Conservation (phyloP, 2,888 invertebrate genomes). For the Dorcus hopei region DNA sequence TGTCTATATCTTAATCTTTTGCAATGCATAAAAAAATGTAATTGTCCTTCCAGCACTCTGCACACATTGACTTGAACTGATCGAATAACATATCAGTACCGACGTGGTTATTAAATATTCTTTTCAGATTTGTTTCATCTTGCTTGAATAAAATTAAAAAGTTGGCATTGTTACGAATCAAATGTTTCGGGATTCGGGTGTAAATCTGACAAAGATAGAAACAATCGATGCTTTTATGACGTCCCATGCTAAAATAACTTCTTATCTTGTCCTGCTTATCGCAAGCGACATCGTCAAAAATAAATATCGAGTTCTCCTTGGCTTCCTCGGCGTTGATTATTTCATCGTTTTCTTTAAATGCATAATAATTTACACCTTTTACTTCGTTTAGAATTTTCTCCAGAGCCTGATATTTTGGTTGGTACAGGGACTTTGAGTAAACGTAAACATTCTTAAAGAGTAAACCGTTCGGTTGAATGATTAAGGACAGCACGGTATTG, state of each 20-base stretch:
- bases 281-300: conserved; percentile 1
- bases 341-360: no score
- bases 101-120: no score
- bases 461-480: conserved; percentile 37
- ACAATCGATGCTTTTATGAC: conserved; percentile 26
- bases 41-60: no score
- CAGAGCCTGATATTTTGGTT: conserved; percentile 33
- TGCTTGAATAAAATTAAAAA: conserved; percentile 40
- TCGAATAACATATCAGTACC: no score
- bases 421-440: conserved; percentile 36
- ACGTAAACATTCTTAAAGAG: conserved; percentile 43
- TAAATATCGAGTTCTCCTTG: no score
- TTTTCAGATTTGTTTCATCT: neutral
- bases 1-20: no score
- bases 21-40: no score
- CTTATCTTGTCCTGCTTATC: conserved; percentile 27
- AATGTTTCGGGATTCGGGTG: conserved; percentile 39
- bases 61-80: no score
- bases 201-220: conserved; percentile 22
- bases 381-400: conserved; percentile 25
- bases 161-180: conserved; percentile 42
- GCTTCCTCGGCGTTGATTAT: no score
- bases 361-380: conserved; percentile 27
- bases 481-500: conserved; percentile 36
- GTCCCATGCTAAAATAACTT: conserved; percentile 27